Percentiles rank a stretch among this genome's conserved stretches.
Conservation (phyloP, 2,888 invertebrate species). For the Antitype chi region DNA sequence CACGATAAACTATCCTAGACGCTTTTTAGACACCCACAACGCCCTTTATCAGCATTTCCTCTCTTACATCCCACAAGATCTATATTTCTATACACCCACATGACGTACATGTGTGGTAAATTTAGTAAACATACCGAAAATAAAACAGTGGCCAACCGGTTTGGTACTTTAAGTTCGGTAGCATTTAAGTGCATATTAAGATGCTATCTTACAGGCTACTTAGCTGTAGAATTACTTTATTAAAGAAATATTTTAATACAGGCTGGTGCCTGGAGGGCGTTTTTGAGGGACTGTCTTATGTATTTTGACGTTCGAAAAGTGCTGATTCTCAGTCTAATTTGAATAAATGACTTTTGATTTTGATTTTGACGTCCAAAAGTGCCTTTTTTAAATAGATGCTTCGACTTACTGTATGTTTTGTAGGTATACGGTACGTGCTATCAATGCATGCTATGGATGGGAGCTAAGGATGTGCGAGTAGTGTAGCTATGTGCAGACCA, state of each 20-base stretch:
- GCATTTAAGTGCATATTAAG: slow-evolving; percentile 54
- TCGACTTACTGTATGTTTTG: too few species aligned
- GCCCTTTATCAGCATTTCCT: not conserved
- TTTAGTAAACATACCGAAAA: slow-evolving; percentile 10
- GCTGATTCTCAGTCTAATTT: too few species aligned
- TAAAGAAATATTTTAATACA: slow-evolving; percentile 26
- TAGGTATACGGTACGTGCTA: too few species aligned
- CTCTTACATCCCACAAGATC: not conserved
- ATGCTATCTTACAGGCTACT: slow-evolving; percentile 43
- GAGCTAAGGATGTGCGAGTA: too few species aligned
- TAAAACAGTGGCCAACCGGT: slow-evolving; percentile 24
- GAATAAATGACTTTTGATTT: too few species aligned
- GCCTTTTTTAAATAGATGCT: too few species aligned
- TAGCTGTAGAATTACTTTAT: slow-evolving; percentile 52
- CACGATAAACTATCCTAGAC: not conserved
- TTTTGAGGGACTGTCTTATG: too few species aligned
- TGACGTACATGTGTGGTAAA: not conserved
- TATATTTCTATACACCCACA: not conserved
- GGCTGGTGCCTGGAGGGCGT: not conserved
- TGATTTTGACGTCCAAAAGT: too few species aligned
- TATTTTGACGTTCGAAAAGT: too few species aligned
- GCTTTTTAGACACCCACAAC: not conserved
- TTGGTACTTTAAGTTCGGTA: slow-evolving; percentile 25
- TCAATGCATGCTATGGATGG: too few species aligned
- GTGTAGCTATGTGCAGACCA: too few species aligned